Percentiles rank a stretch among this genome's conserved stretches.
These are phyloP conservation scores for Erebia aethiops DNA, from an alignment of 2,888 invertebrate species.

Conservation along the genomic window DNA sequence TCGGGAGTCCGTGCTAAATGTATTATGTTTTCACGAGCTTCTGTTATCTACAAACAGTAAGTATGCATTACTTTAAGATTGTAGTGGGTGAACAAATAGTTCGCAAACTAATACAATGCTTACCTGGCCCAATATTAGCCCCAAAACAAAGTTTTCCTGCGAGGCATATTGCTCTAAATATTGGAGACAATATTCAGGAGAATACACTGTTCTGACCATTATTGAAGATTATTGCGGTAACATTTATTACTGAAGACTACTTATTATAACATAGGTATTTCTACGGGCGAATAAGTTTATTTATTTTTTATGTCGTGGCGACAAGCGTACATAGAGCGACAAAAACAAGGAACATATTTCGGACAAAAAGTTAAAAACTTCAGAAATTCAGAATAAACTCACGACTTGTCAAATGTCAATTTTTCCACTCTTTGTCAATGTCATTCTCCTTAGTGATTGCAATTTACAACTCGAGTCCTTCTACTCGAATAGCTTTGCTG, in stretches of 20 bases:
- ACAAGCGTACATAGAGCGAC: too few species aligned
- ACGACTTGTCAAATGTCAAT: too few species aligned
- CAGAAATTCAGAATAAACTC: too few species aligned
- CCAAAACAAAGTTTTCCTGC: constrained; percentile 85
- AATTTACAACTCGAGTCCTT: too few species aligned
- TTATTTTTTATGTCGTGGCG: too few species aligned
- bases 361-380: too few species aligned
- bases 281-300: too few species aligned
- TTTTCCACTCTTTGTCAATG: too few species aligned
- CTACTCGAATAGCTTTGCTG: too few species aligned
- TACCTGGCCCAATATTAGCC: constrained; percentile 92
- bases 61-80: not conserved
- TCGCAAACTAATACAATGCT: constrained; percentile 33
- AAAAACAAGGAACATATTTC: too few species aligned
- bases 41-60: constrained; percentile 78
- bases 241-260: not conserved
- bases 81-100: not conserved
- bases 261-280: not conserved
- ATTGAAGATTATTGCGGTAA: constrained; percentile 42
- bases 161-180: constrained; percentile 86
- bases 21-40: constrained; percentile 88
- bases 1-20: constrained; percentile 91
- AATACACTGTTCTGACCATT: constrained; percentile 88
- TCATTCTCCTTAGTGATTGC: too few species aligned
- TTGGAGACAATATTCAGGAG: constrained; percentile 86